Evolutionary conservation across 2,113 vertebrate genomes (phyloP).

Genomic region (Neotoma lepida): DNA sequence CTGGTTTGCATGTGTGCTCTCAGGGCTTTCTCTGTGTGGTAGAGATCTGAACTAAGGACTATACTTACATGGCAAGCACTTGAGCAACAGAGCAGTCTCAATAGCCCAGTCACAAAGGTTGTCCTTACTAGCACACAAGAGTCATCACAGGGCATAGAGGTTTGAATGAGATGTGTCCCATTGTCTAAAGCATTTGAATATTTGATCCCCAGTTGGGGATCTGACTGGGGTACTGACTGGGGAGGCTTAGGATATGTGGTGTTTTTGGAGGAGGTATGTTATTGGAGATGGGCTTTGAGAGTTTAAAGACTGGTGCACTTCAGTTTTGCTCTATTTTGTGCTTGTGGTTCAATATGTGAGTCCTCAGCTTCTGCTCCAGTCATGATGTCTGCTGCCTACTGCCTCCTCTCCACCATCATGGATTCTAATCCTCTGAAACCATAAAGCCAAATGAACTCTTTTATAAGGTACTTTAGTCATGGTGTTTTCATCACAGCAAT

Average conservation of each 20-base stretch:
- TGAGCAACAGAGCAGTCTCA: background rate
- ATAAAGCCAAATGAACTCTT: background rate
- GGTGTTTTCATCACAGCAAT: background rate
- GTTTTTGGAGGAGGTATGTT: background rate
- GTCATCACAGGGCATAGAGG: background rate
- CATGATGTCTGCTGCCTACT: background rate
- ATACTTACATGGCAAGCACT: background rate
- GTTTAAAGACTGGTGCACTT: no score
- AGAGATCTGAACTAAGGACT: background rate
- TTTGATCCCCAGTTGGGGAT: background rate
- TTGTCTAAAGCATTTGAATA: background rate
- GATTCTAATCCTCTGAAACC: no score
- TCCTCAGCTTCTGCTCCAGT: background rate
- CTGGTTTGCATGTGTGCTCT: background rate
- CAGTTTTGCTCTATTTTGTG: no score
- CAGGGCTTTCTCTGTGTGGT: background rate
- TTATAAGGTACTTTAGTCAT: background rate
- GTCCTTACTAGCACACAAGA: conserved; percentile 55
- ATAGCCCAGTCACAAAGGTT: conserved; percentile 45
- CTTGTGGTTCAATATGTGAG: background rate
- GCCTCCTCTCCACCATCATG: background rate
- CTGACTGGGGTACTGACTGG: background rate
- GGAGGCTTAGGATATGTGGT: background rate
- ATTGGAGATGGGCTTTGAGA: background rate
- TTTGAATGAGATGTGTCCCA: background rate